Evolutionary conservation across 1,140 invertebrate genomes (phyloP).

Genomic region (Lepidurus packardi): DNA sequence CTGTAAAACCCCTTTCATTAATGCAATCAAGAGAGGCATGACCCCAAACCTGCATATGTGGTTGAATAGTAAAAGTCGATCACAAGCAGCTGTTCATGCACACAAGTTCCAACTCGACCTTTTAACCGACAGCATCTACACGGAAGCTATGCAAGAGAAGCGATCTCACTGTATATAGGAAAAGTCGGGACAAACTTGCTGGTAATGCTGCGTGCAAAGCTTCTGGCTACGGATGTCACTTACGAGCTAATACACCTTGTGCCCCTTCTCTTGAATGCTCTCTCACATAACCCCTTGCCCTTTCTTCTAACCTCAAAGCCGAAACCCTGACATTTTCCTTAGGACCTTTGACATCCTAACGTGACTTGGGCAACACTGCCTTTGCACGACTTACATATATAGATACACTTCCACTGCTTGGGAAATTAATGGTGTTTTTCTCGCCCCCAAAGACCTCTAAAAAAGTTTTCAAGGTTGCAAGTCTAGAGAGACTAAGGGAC

Average conservation of each 20-base stretch:
- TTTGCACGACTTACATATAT: background rate
- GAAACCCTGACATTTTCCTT: background rate
- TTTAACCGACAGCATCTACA: too few relatives aligned
- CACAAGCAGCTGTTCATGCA: background rate
- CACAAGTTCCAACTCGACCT: too few relatives aligned
- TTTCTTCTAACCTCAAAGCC: background rate
- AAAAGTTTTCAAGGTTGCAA: background rate
- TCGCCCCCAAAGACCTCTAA: background rate
- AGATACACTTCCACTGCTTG: background rate
- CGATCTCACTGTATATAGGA: too few relatives aligned
- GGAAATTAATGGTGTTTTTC: constrained; percentile 6
- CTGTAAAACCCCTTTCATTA: background rate
- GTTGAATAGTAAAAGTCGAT: background rate
- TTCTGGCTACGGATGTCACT: constrained; percentile 13
- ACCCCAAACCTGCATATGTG: constrained; percentile 4
- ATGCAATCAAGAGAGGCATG: background rate
- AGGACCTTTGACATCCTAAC: background rate
- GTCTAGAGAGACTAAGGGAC: background rate
- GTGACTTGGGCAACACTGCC: background rate
- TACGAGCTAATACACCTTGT: background rate
- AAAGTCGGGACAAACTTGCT: background rate
- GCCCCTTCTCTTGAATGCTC: background rate
- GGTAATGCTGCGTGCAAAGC: constrained; percentile 4
- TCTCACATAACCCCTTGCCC: constrained; percentile 12
- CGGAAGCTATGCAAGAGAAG: too few relatives aligned